Conservation (phyloP, 2,113 vertebrate species). For the Myiozetetes cayanensis region DNA sequence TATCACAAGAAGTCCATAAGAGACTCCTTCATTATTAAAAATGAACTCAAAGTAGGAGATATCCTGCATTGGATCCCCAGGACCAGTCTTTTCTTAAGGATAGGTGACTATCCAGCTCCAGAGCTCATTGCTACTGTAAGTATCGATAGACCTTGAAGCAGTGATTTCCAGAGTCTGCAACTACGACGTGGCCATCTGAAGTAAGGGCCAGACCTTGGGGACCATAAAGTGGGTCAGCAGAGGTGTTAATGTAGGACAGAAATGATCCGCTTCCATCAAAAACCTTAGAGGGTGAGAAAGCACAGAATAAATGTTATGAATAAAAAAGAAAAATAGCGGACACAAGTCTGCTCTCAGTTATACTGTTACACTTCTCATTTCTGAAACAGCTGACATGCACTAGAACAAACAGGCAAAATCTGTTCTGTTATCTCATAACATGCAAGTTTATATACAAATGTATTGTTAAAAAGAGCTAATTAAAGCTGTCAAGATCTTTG, state of each 20-base stretch:
- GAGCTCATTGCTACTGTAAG: constrained; percentile 79
- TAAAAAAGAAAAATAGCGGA: neutral
- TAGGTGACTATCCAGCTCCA: neutral
- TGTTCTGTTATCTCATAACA: neutral
- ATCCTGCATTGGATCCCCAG: constrained; percentile 33
- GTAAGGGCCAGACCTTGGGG: constrained; percentile 96
- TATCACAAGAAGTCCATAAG: constrained; percentile 54
- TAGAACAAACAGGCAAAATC: neutral
- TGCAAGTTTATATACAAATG: neutral
- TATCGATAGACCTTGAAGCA: constrained; percentile 99
- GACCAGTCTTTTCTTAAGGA: constrained; percentile 55
- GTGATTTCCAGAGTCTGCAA: constrained; percentile 98
- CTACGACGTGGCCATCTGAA: constrained; percentile 94
- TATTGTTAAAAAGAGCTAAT: neutral
- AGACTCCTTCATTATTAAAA: constrained; percentile 66
- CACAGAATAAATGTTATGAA: constrained; percentile 11
- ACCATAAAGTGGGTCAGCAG: constrained; percentile 94
- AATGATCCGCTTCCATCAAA: constrained; percentile 97
- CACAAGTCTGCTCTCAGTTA: neutral
- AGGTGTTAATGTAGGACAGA: constrained; percentile 97
- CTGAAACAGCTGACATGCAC: neutral
- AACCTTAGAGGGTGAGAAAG: constrained; percentile 77
- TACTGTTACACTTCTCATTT: neutral
- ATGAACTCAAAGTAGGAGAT: constrained; percentile 54
- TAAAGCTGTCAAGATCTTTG: neutral